Evolutionary conservation across 2,113 vertebrate genomes (phyloP), one percentile per base, ranked within the genome.

Genomic region (Athene noctua): DNA sequence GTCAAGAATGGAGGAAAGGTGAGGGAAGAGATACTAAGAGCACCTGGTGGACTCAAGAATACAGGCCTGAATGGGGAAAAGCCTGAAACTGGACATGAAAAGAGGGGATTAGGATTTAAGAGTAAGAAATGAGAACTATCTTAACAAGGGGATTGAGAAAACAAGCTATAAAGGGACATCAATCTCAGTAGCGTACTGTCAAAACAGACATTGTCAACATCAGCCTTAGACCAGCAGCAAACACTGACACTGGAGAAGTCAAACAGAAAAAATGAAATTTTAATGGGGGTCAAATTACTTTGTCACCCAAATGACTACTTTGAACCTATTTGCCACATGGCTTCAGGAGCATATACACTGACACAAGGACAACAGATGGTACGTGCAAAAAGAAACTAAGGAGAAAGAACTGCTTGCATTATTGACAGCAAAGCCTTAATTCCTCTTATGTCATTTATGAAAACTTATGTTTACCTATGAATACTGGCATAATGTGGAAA

Each of bases 301-400:
- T 80, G 80, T 52, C 42, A 81, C 2, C 19, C 17, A 42, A 25
- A 25, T 58, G 23, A 46, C 9, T 40, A 17, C 0, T 0, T 2
- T 30, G 59, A 42, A 15, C 15, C 16, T 36, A 3, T 2, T 23
- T 65, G n/a, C 42, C 74, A 22, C 0, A 0, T 14, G 80, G 40
- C 22, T 87, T 38, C 74, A 59, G 12, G 17, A 67, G 11, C 3
- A 4, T 2, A 32, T 3, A 30, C 5, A 13, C 19, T 47, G 47
- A 42, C 16, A 65, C 46, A 10, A 63, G 25, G 63, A 25, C 67
- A 77, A 23, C 27, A 54, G 23, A 19, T 2, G 8, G 38, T 15
- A 70, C 0, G 0, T 2, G 32, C 55, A 89, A 26, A 62, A 1
- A n/a, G 14, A 71, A 16, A 42, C 51, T 59, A 62, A n/a, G n/a